A percentile compares a stretch with the other conserved stretches of the same genome.
Conservation (phyloP, 2,113 vertebrate genomes). For the Carassius gibelio region DNA sequence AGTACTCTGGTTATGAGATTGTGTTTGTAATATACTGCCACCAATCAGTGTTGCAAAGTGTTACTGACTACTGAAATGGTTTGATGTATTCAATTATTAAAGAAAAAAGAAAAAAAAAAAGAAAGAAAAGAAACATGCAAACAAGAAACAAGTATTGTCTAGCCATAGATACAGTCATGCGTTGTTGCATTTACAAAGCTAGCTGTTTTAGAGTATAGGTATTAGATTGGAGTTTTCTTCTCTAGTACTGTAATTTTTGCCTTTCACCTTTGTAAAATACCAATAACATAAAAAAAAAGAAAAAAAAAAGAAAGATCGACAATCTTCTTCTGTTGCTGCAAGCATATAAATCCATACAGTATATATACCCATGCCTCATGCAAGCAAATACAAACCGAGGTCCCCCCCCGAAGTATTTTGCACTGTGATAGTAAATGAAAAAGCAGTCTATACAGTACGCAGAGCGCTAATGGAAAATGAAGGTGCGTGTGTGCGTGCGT, state of each 20-base stretch:
- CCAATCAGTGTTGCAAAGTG: constrained; percentile 81
- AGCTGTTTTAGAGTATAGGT: constrained; percentile 78
- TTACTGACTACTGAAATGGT: constrained; percentile 82
- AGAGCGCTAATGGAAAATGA: constrained; percentile 78
- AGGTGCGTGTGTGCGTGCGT: constrained; percentile 55
- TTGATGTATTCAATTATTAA: constrained; percentile 80
- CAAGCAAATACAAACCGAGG: constrained; percentile 71
- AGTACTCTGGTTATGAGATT: constrained; percentile 71
- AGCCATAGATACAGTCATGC: constrained; percentile 81
- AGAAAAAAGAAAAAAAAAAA: constrained; percentile 57
- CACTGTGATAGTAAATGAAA: constrained; percentile 82
- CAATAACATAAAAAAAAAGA: constrained; percentile 65
- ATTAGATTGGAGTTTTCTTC: constrained; percentile 75
- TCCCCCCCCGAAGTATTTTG: constrained; percentile 77
- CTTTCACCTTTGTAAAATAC: constrained; percentile 77
- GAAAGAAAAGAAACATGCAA: constrained; percentile 47
- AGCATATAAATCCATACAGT: constrained; percentile 71
- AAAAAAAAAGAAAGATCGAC: constrained; percentile 77
- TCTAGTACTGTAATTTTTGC: constrained; percentile 82
- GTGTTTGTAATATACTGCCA: constrained; percentile 81
- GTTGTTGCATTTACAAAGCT: constrained; percentile 79
- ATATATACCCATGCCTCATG: constrained; percentile 52
- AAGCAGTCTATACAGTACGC: constrained; percentile 79
- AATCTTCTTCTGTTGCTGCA: constrained; percentile 82
- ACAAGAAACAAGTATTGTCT: constrained; percentile 78